Base-by-base conservation (phyloP, 1,140 invertebrate species). In the Anoplolepis gracilipes region DNA sequence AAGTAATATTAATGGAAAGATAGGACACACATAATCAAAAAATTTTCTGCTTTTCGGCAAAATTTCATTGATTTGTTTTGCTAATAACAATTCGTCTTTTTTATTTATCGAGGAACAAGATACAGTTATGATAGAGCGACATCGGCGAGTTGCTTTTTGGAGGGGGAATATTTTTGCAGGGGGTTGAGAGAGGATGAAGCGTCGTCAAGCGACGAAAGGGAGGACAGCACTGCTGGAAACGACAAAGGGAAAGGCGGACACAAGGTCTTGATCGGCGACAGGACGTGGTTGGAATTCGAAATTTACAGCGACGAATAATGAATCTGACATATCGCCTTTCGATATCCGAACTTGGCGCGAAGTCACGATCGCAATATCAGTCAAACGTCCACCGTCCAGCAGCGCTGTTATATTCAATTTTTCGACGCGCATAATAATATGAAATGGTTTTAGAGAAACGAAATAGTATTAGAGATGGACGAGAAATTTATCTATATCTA, bases 291-390 rank as follows among this genome's bases (percentile, higher is more conserved):
- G 46, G 81, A 87, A 87, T 87, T 84, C 22, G 67, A 82, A 49
- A 49, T 49, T 49, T 57, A 19, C 28, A 59, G 16, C 62, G 59
- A 30, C 62, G 73, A 64, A 64, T 49, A 57, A 77, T n/a, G 62
- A 81, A 79, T 79, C 67, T 39, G 64, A 67, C 65, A 33, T n/a
- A 28, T 75, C 61, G 16, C 25, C 13, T 65, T 78, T 55, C 57
- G 55, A 76, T 59, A 76, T 25, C 28, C 64, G 39, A 39, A 61
- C 49, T 81, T 62, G 42, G 49, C 49, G 53, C 61, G 33, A 86
- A 64, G 78, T 90, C 88, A 90, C 87, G 84, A 67, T 49, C 42
- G 61, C 53, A 75, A 84, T 86, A 90, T 88, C 88, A 84, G 88
- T 90, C 88, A 88, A 84, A 86, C 61, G 33, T 72, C 76, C 42